phyloP scores from a whole-genome alignment of 2,113 vertebrate genomes.

The Pachyramphus minor region DNA sequence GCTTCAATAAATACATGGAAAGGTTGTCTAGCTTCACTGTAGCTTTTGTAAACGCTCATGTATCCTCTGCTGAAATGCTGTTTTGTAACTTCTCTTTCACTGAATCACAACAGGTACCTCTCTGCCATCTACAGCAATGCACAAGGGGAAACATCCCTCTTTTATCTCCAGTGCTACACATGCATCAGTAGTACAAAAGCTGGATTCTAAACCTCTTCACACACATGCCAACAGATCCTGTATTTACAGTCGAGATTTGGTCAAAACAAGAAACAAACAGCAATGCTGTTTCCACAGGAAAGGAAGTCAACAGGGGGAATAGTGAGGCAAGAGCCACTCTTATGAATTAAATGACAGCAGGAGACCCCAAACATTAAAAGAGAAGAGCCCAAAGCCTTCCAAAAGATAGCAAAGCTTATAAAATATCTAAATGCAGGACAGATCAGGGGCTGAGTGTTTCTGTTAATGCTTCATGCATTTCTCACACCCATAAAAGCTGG shows the following conservation, averaged over 20 bases:
- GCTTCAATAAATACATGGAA: slow-evolving; percentile 31
- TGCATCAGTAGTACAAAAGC: neutral
- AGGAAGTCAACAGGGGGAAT: neutral
- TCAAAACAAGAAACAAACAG: slow-evolving; percentile 1
- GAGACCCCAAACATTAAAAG: neutral
- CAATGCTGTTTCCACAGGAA: neutral
- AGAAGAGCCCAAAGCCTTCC: neutral
- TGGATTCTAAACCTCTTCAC: neutral
- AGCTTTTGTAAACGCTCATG: slow-evolving; percentile 37
- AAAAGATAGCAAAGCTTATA: neutral
- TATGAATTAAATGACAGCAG: neutral
- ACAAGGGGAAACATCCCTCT: slow-evolving; percentile 26
- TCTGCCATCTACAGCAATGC: slow-evolving; percentile 18
- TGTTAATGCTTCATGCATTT: neutral
- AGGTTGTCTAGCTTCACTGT: slow-evolving; percentile 6
- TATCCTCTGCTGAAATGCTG: slow-evolving; percentile 40
- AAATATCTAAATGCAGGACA: neutral
- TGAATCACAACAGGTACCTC: slow-evolving; percentile 35
- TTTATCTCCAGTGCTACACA: slow-evolving; percentile 24
- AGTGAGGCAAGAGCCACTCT: neutral
- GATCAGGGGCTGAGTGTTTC: neutral
- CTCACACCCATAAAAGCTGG: neutral
- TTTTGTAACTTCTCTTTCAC: slow-evolving; percentile 54
- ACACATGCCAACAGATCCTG: neutral
- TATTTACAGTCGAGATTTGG: neutral